Conservation (phyloP, 2,888 invertebrate species). For the Agrilus cyanescens region DNA sequence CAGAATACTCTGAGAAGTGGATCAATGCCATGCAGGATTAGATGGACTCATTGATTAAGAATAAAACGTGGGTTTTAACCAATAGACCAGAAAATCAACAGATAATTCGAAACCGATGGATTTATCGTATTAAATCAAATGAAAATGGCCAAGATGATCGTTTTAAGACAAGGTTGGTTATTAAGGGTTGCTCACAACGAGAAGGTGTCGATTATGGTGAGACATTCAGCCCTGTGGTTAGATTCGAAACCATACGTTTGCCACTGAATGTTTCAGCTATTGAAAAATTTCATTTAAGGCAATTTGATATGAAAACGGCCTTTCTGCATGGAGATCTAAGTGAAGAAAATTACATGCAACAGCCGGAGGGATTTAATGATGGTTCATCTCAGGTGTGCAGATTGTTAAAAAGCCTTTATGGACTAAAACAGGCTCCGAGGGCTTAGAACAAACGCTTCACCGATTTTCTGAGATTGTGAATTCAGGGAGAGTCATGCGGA, state of each 20-base stretch:
- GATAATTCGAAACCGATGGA: constrained; percentile 21
- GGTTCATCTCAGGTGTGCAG: background rate
- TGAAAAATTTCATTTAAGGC: constrained; percentile 16
- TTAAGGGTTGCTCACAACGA: constrained; percentile 21
- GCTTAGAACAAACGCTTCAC: constrained; percentile 24
- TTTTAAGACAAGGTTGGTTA: constrained; percentile 22
- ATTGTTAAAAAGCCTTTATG: too few species aligned
- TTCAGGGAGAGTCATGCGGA: constrained; percentile 14
- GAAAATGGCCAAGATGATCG: constrained; percentile 20
- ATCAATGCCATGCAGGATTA: constrained; percentile 15
- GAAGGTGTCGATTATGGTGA: constrained; percentile 19
- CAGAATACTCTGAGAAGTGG: constrained; percentile 8
- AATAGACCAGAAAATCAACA: constrained; percentile 17
- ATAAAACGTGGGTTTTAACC: constrained; percentile 20
- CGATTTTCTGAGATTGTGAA: constrained; percentile 13
- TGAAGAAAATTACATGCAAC: constrained; percentile 14
- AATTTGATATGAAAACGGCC: constrained; percentile 22
- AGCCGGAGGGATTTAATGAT: constrained; percentile 13
- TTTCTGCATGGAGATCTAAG: constrained; percentile 16
- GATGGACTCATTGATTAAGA: constrained; percentile 21
- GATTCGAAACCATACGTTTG: constrained; percentile 17
- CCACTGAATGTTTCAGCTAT: constrained; percentile 19
- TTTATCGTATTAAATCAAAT: constrained; percentile 20
- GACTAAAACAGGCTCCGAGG: constrained; percentile 25
- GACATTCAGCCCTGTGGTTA: constrained; percentile 23